phyloP scores from a whole-genome alignment of 2,113 vertebrate genomes.

The Mustela lutreola region DNA sequence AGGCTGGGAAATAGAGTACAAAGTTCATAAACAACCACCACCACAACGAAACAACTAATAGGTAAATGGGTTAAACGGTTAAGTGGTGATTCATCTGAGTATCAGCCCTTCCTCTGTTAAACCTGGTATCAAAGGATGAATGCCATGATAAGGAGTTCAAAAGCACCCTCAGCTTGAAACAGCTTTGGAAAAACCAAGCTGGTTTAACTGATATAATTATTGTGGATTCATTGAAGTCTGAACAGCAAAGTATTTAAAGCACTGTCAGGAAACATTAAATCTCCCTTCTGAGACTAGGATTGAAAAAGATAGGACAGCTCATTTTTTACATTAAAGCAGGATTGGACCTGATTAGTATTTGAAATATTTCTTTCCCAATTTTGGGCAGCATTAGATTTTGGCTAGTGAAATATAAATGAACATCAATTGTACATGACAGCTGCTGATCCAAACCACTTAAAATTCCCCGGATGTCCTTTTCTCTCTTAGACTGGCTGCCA shows the following conservation, averaged over 20 bases:
- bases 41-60: neutral
- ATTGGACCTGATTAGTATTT: slow-evolving; percentile 80
- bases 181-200: slow-evolving; percentile 75
- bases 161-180: slow-evolving; percentile 61
- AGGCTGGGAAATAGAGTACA: neutral
- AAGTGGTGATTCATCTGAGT: slow-evolving; percentile 59
- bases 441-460: slow-evolving; percentile 79
- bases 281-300: slow-evolving; percentile 71
- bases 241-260: slow-evolving; percentile 82
- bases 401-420: slow-evolving; percentile 84
- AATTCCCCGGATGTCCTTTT: slow-evolving; percentile 77
- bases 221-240: slow-evolving; percentile 81
- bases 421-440: slow-evolving; percentile 82
- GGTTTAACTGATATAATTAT: slow-evolving; percentile 81
- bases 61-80: slow-evolving; percentile 59
- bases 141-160: slow-evolving; percentile 51
- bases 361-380: slow-evolving; percentile 80
- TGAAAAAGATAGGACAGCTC: slow-evolving; percentile 77
- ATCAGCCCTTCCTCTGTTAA: slow-evolving; percentile 59
- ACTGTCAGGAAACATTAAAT: slow-evolving; percentile 80
- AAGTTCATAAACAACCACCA: neutral
- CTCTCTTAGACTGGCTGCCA: slow-evolving; percentile 62
- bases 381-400: slow-evolving; percentile 77
- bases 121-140: slow-evolving; percentile 67
- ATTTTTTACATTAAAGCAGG: slow-evolving; percentile 78